Percentiles rank a stretch among this genome's conserved stretches.
Evolutionary conservation across 2,113 vertebrate genomes (phyloP).

Genomic region (Aramus guarauna): DNA sequence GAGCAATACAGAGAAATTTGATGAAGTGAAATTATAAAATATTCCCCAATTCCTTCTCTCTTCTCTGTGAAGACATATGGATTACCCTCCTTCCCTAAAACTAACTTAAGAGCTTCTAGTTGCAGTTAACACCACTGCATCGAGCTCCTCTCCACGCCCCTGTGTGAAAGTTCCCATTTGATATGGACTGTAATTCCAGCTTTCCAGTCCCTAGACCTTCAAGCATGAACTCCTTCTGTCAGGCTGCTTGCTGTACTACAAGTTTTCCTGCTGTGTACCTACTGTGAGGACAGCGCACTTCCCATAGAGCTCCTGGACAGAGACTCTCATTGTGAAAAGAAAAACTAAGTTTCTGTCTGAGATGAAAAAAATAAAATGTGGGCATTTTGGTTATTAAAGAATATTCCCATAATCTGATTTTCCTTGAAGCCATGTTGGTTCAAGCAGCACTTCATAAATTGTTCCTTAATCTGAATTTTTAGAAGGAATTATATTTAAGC

Average conservation of each 20-base stretch:
- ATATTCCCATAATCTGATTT: background rate
- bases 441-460: conserved; percentile 60
- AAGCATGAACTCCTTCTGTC: background rate
- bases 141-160: background rate
- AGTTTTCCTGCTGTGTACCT: background rate
- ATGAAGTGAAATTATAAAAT: background rate
- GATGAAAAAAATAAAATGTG: background rate
- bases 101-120: background rate
- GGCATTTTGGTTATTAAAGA: conserved; percentile 21
- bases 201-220: background rate
- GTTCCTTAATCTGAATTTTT: conserved; percentile 57
- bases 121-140: background rate
- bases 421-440: conserved; percentile 39
- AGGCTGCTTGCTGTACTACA: background rate
- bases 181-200: background rate
- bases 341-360: background rate
- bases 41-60: background rate
- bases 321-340: conserved; percentile 1
- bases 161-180: fast-evolving
- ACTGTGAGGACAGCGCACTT: background rate
- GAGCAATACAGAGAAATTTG: background rate
- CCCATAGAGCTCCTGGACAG: background rate
- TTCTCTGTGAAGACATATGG: background rate
- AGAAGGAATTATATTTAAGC: conserved; percentile 44
- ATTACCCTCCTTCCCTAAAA: background rate